Base-by-base conservation (phyloP, 92 coral and sea anemone species). In the Chrysogorgia sp. region DNA sequence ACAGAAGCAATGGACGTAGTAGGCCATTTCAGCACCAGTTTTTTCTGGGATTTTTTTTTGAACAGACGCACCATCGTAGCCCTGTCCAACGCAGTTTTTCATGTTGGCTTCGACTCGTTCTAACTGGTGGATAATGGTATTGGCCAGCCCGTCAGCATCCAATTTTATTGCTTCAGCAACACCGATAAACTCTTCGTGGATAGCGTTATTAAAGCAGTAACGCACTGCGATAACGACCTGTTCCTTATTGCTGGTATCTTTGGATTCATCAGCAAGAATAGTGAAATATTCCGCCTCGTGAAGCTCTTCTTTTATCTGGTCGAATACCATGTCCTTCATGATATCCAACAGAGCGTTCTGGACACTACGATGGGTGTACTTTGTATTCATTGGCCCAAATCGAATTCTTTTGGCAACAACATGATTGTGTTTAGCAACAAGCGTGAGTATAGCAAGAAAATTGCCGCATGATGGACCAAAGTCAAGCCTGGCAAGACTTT, bases 391-490 rank as follows among this genome's bases (percentile, higher is more conserved):
- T 10, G 75, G 74, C 5, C 74, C 74, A 1, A 5, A 34, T 64
- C 71, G 43, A 35, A 64, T 64, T 64, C 48, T 64, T 64, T 64
- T 22, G 34, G 71, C 71, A 64, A 64, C 23, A 64, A 64, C 25
- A 30, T 17, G 24, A 28, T 67, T 33, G 28, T 67, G 74, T 67
- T 22, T 67, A 2, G 74, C 74, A 19, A 67, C 20, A 22, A 37
- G 24, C 19, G 74, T 34, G 40, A 67, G 74, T 34, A 67, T 67
- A 19, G 74, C 52, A 10, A 67, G 74, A 25, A 67, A 35, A 67
- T 67, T 67, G 56, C 74, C 52, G 24, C 74, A 67, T 22, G 71
- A 64, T 34, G 43, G 71, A 2, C 71, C 71, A 64, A 64, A 64
- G 2, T 10, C 23, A 64, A 64, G 21, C n/a, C n/a, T n/a, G n/a